Conservation (phyloP, 2,888 invertebrate species). For the Falcaria lacertinaria region DNA sequence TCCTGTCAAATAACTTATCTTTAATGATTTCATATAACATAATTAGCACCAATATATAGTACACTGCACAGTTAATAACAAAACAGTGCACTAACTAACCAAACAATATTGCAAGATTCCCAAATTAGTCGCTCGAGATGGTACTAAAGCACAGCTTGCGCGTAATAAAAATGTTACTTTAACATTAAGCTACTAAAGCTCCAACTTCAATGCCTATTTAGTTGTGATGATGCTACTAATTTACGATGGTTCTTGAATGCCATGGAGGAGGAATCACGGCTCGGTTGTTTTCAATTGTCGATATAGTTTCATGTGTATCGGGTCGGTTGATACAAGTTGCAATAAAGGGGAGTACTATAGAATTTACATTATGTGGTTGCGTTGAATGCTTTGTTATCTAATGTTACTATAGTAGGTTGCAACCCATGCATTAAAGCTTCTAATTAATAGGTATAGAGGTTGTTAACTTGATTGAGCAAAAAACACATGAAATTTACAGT, state of each 20-base stretch:
- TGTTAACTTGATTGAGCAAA: no score
- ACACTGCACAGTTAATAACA: constrained; percentile 32
- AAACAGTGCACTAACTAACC: constrained; percentile 48
- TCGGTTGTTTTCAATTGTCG: constrained; percentile 62
- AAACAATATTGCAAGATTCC: constrained; percentile 42
- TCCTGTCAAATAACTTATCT: not conserved
- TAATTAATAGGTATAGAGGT: no score
- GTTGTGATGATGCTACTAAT: constrained; percentile 27
- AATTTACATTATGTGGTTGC: not conserved
- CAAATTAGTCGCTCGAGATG: constrained; percentile 13
- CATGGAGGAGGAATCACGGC: constrained; percentile 48
- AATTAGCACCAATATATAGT: no score
- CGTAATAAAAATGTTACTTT: constrained; percentile 20
- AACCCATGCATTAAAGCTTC: no score
- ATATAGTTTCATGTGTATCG: constrained; percentile 46
- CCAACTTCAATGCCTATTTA: constrained; percentile 14
- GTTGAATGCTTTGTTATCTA: not conserved
- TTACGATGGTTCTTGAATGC: constrained; percentile 18
- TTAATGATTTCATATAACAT: no score
- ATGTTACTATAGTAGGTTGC: no score
- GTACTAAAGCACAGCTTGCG: constrained; percentile 13
- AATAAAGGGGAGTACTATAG: not conserved
- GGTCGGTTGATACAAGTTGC: constrained; percentile 26
- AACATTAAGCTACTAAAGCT: constrained; percentile 6
- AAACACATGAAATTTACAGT: no score